Percentiles rank a stretch among this genome's conserved stretches.
These are phyloP conservation scores for Noctua comes DNA, from an alignment of 2,888 invertebrate species.

Conservation along the genomic window DNA sequence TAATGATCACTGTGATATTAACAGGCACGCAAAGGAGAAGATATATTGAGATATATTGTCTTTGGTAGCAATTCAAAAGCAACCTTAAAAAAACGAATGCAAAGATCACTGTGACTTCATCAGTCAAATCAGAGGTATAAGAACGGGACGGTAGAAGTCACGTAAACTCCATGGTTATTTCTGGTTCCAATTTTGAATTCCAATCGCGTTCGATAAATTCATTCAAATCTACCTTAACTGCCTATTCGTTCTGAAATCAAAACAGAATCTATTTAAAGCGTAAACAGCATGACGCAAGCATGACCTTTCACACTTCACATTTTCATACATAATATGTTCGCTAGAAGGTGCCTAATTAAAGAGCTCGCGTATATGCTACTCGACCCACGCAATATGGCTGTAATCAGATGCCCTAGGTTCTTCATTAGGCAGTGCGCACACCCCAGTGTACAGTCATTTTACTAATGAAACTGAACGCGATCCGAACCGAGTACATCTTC, in stretches of 20 bases:
- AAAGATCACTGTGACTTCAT: not conserved
- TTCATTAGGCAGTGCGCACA: not conserved
- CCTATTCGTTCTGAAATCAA: conserved; percentile 10
- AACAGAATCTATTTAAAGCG: not conserved
- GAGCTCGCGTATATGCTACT: conserved; percentile 7
- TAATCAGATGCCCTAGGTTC: not conserved
- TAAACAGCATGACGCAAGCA: conserved; percentile 1
- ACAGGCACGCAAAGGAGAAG: not conserved
- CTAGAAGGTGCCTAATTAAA: conserved; percentile 11
- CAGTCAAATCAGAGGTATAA: not conserved
- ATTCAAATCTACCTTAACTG: not conserved
- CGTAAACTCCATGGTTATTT: not conserved
- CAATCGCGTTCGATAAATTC: not conserved
- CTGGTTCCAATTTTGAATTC: conserved; percentile 3
- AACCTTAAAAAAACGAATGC: not conserved
- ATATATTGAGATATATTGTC: too few species aligned
- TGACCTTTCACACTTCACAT: conserved; percentile 24
- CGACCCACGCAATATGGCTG: conserved; percentile 2
- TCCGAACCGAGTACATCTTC: not conserved
- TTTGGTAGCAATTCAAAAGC: not conserved
- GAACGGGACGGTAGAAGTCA: not conserved
- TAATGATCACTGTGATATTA: not conserved
- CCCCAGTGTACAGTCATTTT: not conserved
- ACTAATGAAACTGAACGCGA: not conserved
- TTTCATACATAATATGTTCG: not conserved